Conservation (phyloP, 2,888 invertebrate species). For the Amphipyra berbera region DNA sequence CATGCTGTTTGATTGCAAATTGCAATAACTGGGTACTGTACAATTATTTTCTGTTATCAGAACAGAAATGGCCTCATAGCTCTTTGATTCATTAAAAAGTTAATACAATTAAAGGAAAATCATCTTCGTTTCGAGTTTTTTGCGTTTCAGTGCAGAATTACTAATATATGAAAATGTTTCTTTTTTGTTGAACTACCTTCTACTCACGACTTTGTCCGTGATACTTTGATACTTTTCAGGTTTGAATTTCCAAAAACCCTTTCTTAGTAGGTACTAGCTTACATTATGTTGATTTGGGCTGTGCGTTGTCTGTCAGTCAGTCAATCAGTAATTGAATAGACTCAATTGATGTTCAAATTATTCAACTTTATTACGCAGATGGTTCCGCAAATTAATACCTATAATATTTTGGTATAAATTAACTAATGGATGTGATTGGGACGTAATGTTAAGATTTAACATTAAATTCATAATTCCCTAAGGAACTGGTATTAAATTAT, state of each 20-base stretch:
- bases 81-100: constrained; percentile 21
- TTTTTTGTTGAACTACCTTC: too few relatives aligned
- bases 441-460: constrained; percentile 3
- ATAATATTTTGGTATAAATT: constrained; percentile 2
- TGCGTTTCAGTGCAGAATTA: constrained; percentile 1
- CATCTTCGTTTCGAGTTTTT: constrained; percentile 3
- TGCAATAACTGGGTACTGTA: neutral
- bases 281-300: too few relatives aligned
- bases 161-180: too few relatives aligned
- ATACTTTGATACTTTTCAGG: too few relatives aligned
- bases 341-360: constrained; percentile 8
- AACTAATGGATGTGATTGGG: neutral
- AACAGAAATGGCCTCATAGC: constrained; percentile 8
- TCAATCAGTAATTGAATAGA: constrained; percentile 2
- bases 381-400: neutral
- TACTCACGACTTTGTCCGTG: too few relatives aligned
- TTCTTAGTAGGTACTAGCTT: too few relatives aligned
- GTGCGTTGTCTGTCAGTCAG: too few relatives aligned
- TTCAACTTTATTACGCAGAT: neutral
- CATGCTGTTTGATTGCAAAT: neutral
- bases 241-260: too few relatives aligned
- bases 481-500: constrained; percentile 8
- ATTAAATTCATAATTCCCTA: neutral
- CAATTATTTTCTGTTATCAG: neutral
- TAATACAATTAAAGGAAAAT: constrained; percentile 19